These are phyloP conservation scores for Oxyruncus cristatus DNA, from an alignment of 2,113 vertebrate genomes.

Conservation along the genomic window DNA sequence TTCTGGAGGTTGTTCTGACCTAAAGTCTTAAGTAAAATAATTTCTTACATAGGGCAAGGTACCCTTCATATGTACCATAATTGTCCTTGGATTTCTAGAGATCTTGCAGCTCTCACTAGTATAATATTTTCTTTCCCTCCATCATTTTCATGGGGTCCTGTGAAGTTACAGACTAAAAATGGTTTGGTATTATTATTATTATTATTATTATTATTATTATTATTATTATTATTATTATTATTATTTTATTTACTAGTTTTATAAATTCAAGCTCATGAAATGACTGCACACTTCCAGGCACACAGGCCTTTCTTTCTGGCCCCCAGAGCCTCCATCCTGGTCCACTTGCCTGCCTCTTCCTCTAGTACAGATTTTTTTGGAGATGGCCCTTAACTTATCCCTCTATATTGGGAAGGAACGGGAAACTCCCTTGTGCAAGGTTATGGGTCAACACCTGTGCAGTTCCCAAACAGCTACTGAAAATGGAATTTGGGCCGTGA, in stretches of 20 bases:
- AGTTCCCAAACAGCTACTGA: not conserved
- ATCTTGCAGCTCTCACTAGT: not conserved
- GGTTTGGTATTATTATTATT: not conserved
- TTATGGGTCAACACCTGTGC: fast-evolving
- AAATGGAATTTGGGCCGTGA: not conserved
- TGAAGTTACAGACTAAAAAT: not conserved
- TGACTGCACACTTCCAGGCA: not conserved
- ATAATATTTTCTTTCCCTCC: not conserved
- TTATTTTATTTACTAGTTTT: not conserved
- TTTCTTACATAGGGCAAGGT: not conserved
- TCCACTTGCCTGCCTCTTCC: not conserved
- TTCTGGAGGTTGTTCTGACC: not conserved
- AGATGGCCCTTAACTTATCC: not conserved
- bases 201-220: too few relatives aligned
- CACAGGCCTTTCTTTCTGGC: not conserved
- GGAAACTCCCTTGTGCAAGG: not conserved
- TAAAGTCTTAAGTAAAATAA: not conserved
- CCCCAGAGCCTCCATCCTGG: not conserved
- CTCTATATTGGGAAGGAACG: fast-evolving
- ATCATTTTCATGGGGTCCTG: not conserved
- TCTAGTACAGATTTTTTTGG: not conserved
- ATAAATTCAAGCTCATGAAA: not conserved
- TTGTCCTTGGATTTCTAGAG: not conserved
- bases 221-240: too few relatives aligned
- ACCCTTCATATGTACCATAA: not conserved